Conservation (phyloP, 1,140 invertebrate genomes). For the Babylonia areolata region DNA sequence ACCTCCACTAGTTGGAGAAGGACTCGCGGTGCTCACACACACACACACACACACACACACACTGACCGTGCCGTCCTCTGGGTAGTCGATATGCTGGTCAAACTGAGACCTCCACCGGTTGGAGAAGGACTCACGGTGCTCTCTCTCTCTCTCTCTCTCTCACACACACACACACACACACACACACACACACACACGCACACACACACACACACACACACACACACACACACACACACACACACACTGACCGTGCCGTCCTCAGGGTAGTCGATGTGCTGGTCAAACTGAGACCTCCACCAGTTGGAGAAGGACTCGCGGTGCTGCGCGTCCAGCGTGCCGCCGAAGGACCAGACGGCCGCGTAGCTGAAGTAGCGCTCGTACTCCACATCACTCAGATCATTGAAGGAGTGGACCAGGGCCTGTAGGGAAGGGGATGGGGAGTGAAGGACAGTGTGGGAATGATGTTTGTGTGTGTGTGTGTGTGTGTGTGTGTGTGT, state of each 20-base stretch:
- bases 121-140: conserved; percentile 67
- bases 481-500: too few relatives aligned
- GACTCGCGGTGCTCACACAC: conserved; percentile 59
- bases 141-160: too few relatives aligned
- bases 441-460: too few relatives aligned
- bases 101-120: conserved; percentile 73
- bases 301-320: conserved; percentile 71
- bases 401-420: conserved; percentile 60
- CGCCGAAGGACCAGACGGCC: conserved; percentile 73
- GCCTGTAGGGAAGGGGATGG: conserved; percentile 52
- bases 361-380: conserved; percentile 74
- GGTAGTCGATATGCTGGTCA: conserved; percentile 67
- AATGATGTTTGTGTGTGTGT: too few relatives aligned
- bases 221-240: not conserved
- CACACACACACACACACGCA: not conserved
- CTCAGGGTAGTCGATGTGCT: conserved; percentile 68
- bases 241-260: conserved; percentile 64
- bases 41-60: too few relatives aligned
- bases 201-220: not conserved
- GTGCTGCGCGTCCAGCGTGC: conserved; percentile 65
- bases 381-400: conserved; percentile 70
- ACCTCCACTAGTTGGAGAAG: conserved; percentile 73
- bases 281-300: conserved; percentile 72
- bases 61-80: conserved; percentile 68
- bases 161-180: not conserved